Evolutionary conservation across 2,113 vertebrate genomes (phyloP).

Genomic region (Lampris incognitus): DNA sequence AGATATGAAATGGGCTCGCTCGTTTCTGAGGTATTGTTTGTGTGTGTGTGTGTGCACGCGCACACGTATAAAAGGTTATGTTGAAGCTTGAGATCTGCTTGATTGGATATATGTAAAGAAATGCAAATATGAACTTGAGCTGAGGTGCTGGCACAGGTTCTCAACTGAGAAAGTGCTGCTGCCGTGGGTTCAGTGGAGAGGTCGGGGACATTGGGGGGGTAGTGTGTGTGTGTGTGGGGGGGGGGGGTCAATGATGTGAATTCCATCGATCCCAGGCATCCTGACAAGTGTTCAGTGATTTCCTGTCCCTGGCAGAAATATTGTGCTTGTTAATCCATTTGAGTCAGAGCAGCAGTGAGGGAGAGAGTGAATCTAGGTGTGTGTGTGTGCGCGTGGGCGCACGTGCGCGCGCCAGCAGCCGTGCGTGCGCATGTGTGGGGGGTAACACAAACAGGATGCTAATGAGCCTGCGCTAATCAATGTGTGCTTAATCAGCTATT

Average conservation of each 20-base stretch:
- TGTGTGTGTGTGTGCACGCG: background rate
- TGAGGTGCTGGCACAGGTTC: constrained; percentile 27
- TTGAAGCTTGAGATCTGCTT: constrained; percentile 40
- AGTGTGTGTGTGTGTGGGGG: constrained; percentile 14
- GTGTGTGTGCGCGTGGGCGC: background rate
- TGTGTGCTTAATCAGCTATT: constrained; percentile 88
- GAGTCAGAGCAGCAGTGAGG: constrained; percentile 68
- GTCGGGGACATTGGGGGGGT: constrained; percentile 27
- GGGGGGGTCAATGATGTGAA: constrained; percentile 72
- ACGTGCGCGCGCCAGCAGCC: background rate
- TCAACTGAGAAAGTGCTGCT: constrained; percentile 30
- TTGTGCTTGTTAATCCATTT: constrained; percentile 82
- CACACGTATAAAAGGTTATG: constrained; percentile 9
- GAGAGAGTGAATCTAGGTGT: constrained; percentile 18
- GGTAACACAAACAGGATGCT: constrained; percentile 87
- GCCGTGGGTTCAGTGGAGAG: constrained; percentile 37
- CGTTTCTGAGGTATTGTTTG: constrained; percentile 4
- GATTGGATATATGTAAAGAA: constrained; percentile 66
- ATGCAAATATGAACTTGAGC: constrained; percentile 65
- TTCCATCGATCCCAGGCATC: constrained; percentile 69
- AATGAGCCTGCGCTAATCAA: constrained; percentile 89
- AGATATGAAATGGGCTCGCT: background rate
- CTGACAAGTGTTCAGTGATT: constrained; percentile 83
- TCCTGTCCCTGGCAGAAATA: constrained; percentile 76
- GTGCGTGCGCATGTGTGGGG: constrained; percentile 24